phyloP scores from a whole-genome alignment of 2,797 vertebrate species.

The Coendou prehensilis region DNA sequence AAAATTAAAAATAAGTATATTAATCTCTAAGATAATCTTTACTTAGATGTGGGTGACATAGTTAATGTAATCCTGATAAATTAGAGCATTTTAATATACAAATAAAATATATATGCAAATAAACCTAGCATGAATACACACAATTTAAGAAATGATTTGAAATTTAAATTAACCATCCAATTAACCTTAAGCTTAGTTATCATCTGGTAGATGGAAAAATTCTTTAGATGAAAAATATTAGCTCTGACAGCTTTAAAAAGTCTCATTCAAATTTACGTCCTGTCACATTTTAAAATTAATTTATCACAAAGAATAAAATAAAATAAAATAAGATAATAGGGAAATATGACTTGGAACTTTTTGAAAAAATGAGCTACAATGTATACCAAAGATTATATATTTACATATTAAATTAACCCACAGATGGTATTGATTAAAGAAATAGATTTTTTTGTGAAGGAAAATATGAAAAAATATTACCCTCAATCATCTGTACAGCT shows the following conservation, averaged over 20 bases:
- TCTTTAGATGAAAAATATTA: slow-evolving; percentile 56
- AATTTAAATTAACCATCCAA: slow-evolving; percentile 54
- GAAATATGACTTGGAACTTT: neutral
- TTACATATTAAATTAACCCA: slow-evolving; percentile 5
- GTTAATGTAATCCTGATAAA: neutral
- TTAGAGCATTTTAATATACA: slow-evolving; percentile 44
- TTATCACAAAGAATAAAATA: neutral
- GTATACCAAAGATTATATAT: neutral
- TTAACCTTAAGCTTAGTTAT: slow-evolving; percentile 60
- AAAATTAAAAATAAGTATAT: neutral
- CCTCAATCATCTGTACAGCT: neutral
- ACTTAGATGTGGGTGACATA: neutral
- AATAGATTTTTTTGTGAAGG: neutral
- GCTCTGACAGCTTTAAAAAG: slow-evolving; percentile 45
- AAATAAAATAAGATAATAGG: neutral
- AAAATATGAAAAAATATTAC: neutral
- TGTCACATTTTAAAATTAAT: neutral
- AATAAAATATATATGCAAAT: slow-evolving; percentile 37
- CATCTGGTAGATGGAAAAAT: slow-evolving; percentile 51
- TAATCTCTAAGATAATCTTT: slow-evolving; percentile 9
- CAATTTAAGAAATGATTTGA: slow-evolving; percentile 48
- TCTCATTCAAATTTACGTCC: slow-evolving; percentile 15
- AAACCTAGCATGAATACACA: neutral
- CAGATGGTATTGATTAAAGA: neutral
- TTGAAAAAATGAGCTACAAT: neutral